Evolutionary conservation across 2,888 invertebrate species (phyloP).

Genomic region (Abrostola triplasia): DNA sequence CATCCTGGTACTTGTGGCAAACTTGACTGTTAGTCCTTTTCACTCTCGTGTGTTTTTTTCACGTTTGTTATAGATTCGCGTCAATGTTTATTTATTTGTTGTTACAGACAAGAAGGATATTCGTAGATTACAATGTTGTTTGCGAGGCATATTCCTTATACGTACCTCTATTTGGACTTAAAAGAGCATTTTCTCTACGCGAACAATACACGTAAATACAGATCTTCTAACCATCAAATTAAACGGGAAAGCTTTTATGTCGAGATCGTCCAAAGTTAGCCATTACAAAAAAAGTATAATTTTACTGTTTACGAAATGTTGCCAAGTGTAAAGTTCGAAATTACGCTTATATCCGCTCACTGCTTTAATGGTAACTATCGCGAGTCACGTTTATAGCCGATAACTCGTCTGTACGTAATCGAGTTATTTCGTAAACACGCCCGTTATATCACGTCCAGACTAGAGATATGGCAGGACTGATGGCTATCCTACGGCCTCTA

Average conservation of each 20-base stretch:
- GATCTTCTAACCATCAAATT: not conserved
- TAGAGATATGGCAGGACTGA: not conserved
- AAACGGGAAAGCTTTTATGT: slow-evolving; percentile 7
- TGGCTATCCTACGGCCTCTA: not conserved
- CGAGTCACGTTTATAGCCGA: slow-evolving; percentile 62
- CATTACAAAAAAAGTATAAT: slow-evolving; percentile 51
- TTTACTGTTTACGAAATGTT: slow-evolving; percentile 63
- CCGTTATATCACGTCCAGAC: slow-evolving; percentile 2
- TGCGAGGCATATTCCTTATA: not conserved
- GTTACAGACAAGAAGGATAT: slow-evolving; percentile 10
- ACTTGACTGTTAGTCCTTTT: slow-evolving; percentile 66
- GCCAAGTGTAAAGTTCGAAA: slow-evolving; percentile 62
- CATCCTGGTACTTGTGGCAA: slow-evolving; percentile 78
- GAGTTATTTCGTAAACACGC: slow-evolving; percentile 17
- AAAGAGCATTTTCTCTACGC: slow-evolving; percentile 1
- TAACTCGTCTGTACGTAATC: slow-evolving; percentile 32
- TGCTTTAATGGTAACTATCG: slow-evolving; percentile 34
- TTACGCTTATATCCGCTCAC: slow-evolving; percentile 61
- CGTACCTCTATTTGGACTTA: not conserved
- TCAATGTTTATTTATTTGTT: slow-evolving; percentile 23
- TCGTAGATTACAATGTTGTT: no score
- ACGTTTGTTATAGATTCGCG: slow-evolving; percentile 23
- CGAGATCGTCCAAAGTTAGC: slow-evolving; percentile 15
- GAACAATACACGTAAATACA: not conserved
- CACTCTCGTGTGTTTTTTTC: slow-evolving; percentile 56